phyloP scores from a whole-genome alignment of 1,140 invertebrate genomes.

The Sipha flava region DNA sequence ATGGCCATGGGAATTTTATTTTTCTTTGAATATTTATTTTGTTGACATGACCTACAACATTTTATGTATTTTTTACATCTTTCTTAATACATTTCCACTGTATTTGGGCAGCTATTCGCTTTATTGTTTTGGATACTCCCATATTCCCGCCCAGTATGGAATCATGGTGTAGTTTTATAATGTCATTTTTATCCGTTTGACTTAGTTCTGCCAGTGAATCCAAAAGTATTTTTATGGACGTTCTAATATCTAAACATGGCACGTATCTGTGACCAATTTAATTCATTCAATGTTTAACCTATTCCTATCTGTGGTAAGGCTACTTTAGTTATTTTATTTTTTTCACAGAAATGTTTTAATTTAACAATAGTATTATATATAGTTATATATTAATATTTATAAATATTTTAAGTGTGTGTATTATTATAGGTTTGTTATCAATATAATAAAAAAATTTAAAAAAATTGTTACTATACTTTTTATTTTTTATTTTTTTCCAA shows the following conservation, averaged over 20 bases:
- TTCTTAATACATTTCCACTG: neutral
- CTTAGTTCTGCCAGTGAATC: neutral
- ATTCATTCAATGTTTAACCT: neutral
- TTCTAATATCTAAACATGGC: neutral
- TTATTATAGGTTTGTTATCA: too few relatives aligned
- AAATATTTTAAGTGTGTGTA: too few relatives aligned
- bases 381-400: too few relatives aligned
- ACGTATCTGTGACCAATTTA: neutral
- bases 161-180: neutral
- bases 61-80: too few relatives aligned
- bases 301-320: neutral
- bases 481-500: too few relatives aligned
- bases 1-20: too few relatives aligned
- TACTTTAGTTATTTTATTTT: neutral
- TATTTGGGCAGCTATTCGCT: neutral
- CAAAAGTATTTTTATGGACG: neutral
- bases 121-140: neutral
- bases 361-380: too few relatives aligned
- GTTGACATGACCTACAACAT: too few relatives aligned
- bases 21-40: too few relatives aligned
- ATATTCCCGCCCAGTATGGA: neutral
- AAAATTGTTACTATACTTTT: too few relatives aligned
- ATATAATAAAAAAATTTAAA: too few relatives aligned
- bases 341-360: neutral
- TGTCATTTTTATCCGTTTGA: neutral